Conservation (phyloP, 1,140 invertebrate genomes). For the Drosophila sechellia region DNA sequence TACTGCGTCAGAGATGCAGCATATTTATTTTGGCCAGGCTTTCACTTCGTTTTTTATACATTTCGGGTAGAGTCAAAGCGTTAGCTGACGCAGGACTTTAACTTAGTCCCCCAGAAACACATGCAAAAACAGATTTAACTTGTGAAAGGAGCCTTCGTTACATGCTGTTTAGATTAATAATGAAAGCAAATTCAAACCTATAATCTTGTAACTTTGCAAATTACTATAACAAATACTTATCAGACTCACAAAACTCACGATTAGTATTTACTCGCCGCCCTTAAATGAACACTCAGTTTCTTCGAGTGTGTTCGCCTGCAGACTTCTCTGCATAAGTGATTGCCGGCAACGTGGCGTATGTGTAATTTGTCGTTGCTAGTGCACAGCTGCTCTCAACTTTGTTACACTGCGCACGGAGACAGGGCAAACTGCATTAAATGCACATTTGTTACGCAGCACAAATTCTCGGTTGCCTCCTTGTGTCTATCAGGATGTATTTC, state of each 20-base stretch:
- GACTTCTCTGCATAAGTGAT: constrained; percentile 60
- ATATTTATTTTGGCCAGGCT: constrained; percentile 54
- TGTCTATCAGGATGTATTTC: neutral
- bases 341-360: constrained; percentile 71
- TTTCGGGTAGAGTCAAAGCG: constrained; percentile 21
- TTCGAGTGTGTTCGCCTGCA: neutral
- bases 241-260: too few species aligned
- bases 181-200: too few species aligned
- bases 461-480: constrained; percentile 8
- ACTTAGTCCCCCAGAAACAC: neutral
- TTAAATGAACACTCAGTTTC: neutral
- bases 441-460: constrained; percentile 69
- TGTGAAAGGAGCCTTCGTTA: neutral
- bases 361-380: constrained; percentile 71
- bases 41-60: constrained; percentile 25
- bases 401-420: constrained; percentile 40
- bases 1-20: constrained; percentile 54
- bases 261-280: too few species aligned
- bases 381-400: constrained; percentile 50
- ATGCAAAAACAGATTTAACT: neutral
- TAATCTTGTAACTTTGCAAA: too few species aligned
- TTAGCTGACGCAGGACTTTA: constrained; percentile 14
- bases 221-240: too few species aligned
- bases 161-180: too few species aligned
- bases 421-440: constrained; percentile 69